phyloP scores from a whole-genome alignment of 2,888 invertebrate genomes.

The Ypsolopha sequella region DNA sequence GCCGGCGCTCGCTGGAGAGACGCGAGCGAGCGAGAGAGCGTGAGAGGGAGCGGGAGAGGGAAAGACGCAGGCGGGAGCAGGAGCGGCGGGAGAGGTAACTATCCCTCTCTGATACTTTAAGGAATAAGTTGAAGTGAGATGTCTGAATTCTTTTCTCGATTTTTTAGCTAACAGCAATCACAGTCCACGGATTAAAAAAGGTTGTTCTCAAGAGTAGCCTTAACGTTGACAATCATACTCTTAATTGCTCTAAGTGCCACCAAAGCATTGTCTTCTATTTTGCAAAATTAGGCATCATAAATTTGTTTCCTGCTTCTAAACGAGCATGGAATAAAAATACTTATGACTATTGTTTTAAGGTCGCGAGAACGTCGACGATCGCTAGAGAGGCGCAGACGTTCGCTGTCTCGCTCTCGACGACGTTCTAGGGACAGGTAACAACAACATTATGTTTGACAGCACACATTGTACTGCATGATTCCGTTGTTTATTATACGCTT shows the following conservation, averaged over 20 bases:
- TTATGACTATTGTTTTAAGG: conserved; percentile 20
- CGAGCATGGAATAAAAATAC: too few relatives aligned
- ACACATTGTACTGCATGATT: conserved; percentile 5
- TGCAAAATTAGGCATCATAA: too few relatives aligned
- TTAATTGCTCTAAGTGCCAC: too few relatives aligned
- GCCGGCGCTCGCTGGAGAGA: conserved; percentile 55
- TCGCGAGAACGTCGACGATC: conserved; percentile 66
- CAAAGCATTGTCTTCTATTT: too few relatives aligned
- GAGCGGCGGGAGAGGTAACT: conserved; percentile 49
- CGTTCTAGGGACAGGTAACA: conserved; percentile 61
- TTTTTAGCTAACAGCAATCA: too few relatives aligned
- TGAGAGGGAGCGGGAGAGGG: conserved; percentile 34
- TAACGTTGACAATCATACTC: too few relatives aligned
- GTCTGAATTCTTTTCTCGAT: too few relatives aligned
- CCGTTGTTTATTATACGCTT: conserved; percentile 9
- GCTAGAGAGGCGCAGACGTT: conserved; percentile 54
- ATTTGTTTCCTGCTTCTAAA: too few relatives aligned
- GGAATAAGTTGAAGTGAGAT: too few relatives aligned
- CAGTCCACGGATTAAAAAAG: too few relatives aligned
- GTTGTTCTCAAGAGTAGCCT: too few relatives aligned
- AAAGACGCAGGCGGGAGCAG: conserved; percentile 36
- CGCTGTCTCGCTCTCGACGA: conserved; percentile 59
- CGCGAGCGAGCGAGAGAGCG: conserved; percentile 54
- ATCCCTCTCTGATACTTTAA: not conserved
- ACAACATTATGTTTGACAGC: conserved; percentile 9